Evolutionary conservation across 2,797 vertebrate genomes (phyloP), one percentile per base, ranked within the genome.

Genomic region (Cossypha dichroa): DNA sequence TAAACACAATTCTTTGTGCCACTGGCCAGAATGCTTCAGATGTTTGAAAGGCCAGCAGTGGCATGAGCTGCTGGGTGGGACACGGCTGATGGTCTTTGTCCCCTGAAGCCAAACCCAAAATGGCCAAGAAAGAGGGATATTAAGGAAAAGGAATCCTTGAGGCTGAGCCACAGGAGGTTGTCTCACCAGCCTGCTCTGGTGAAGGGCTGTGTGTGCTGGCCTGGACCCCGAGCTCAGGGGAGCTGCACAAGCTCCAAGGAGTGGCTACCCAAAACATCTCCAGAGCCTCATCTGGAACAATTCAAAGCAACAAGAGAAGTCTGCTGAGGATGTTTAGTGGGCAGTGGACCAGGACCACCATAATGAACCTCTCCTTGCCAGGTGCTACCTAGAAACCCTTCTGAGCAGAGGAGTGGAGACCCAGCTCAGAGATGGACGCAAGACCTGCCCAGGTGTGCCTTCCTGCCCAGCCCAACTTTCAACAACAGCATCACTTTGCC

Each of bases 1-100:
- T 95, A 96, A 97, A 97, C 82, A 96, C 26, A 66, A 85, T 96
- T 97, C 93, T 69, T 68, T 72, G 78, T 51, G 84, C 72, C 95
- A 96, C 94, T 73, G 94, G 94, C 67, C 87, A 69, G 93, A 96
- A 93, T 36, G 36, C 60, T 87, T 96, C 52, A 85, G 68, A 86
- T 59, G 76, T 83, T 92, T 94, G 31, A 91, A 87, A 91, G 68
- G 90, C 29, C 33, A 96, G 60, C 18, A 28, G 80, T 8, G 66
- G 69, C 93, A 91, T 21, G 34, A 90, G 78, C 34, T 90, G 87
- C 86, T 84, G 68, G 83, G 78, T 85, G 43, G 82, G 17, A 91
- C 40, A 69, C 10, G 15, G 17, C 66, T 45, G 55, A 86, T 58
- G 66, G 38, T 91, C 43, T 15, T 76, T 95, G 34, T 34, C 55